Evolutionary conservation across 2,888 invertebrate genomes (phyloP).

Genomic region (Epistrophe grossulariae): DNA sequence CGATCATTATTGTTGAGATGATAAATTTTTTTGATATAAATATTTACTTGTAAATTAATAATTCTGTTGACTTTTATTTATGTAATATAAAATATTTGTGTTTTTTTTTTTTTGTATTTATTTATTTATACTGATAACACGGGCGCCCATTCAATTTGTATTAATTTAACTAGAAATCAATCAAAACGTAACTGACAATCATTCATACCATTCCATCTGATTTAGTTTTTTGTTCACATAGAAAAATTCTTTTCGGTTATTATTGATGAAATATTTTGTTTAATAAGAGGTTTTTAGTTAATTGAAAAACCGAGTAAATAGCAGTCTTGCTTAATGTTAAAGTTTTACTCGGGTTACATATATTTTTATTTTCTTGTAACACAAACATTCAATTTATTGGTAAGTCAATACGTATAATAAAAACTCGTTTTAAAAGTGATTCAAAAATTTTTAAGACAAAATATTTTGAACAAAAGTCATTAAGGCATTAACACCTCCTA

Average conservation of each 20-base stretch:
- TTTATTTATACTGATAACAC: slow-evolving; percentile 41
- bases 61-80: slow-evolving; percentile 17
- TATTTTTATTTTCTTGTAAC: too few species aligned
- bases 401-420: too few species aligned
- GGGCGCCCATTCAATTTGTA: slow-evolving; percentile 27
- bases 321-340: background rate
- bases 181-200: slow-evolving; percentile 62
- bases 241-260: background rate
- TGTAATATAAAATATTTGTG: slow-evolving; percentile 5
- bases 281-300: background rate
- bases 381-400: too few species aligned
- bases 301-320: background rate
- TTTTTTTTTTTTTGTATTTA: background rate
- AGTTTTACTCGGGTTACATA: background rate
- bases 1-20: background rate
- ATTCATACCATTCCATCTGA: slow-evolving; percentile 44
- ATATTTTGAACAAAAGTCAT: too few species aligned
- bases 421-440: too few species aligned
- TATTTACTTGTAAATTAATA: background rate
- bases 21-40: background rate
- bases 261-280: background rate
- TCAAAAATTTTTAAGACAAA: too few species aligned
- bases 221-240: slow-evolving; percentile 16
- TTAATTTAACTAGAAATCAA: slow-evolving; percentile 59
- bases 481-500: too few species aligned